phyloP scores from a whole-genome alignment of 53 echinoderm and acorn worm species.

The Echinometra lucunter region DNA sequence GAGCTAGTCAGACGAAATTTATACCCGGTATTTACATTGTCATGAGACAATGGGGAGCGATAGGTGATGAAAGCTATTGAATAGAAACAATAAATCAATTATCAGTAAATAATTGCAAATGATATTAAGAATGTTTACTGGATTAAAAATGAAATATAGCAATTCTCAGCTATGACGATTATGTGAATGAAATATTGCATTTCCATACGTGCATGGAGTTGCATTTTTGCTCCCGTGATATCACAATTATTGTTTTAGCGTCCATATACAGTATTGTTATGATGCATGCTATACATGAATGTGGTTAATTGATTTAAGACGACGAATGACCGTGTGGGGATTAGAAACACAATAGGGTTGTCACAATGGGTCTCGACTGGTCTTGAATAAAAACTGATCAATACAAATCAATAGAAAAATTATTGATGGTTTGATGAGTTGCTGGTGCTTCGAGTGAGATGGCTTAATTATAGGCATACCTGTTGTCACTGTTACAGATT shows the following conservation, averaged over 20 bases:
- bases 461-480: not conserved
- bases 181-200: not conserved
- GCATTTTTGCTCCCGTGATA: not conserved
- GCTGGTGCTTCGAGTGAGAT: not conserved
- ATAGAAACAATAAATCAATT: no score
- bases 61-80: no score
- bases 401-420: constrained; percentile 4
- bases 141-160: no score
- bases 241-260: not conserved
- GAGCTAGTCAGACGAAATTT: no score
- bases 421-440: not conserved
- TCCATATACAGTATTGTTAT: not conserved
- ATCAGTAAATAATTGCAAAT: no score
- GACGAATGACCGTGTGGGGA: not conserved
- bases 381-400: not conserved
- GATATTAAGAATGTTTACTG: no score
- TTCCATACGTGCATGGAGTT: not conserved
- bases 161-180: no score
- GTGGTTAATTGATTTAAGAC: not conserved
- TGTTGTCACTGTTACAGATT: no score
- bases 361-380: not conserved
- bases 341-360: not conserved
- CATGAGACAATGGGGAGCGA: no score
- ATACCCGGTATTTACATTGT: no score
- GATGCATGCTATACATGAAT: not conserved